phyloP scores from a whole-genome alignment of 1,140 invertebrate genomes.

The Nilaparvata lugens region DNA sequence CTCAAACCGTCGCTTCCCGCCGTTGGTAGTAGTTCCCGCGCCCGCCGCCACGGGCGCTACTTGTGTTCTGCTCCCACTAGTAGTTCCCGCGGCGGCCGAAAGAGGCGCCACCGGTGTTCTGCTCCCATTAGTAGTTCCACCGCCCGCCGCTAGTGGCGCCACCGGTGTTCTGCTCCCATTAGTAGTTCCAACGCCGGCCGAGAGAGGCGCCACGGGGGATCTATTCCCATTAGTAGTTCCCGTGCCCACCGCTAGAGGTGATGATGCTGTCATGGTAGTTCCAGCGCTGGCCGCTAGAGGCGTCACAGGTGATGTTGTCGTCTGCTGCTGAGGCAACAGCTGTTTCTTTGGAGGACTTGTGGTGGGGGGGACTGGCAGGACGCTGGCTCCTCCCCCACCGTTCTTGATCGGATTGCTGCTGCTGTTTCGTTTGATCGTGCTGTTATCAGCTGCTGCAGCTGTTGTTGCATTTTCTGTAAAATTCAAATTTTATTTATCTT shows the following conservation, averaged over 20 bases:
- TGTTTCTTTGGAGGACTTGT: background rate
- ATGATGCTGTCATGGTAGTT: too few relatives aligned
- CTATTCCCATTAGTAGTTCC: too few relatives aligned
- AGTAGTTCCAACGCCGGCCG: too few relatives aligned
- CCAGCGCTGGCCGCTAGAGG: too few relatives aligned
- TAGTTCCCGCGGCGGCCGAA: background rate
- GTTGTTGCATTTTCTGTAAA: constrained; percentile 12
- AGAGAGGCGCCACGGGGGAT: too few relatives aligned
- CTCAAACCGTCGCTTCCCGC: constrained; percentile 4
- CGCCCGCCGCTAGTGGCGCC: background rate
- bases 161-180: too few relatives aligned
- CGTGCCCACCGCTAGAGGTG: background rate
- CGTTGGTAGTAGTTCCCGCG: background rate
- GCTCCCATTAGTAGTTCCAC: background rate
- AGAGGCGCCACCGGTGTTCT: background rate
- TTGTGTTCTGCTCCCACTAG: background rate
- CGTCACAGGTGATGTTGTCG: too few relatives aligned
- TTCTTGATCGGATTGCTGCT: too few relatives aligned
- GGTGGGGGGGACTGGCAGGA: too few relatives aligned
- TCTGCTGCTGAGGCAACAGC: background rate
- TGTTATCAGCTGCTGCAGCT: constrained; percentile 26
- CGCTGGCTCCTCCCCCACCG: too few relatives aligned
- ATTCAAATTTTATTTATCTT: constrained; percentile 16
- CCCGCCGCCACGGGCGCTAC: background rate
- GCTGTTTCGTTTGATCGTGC: constrained; percentile 34